phyloP scores from a whole-genome alignment of 2,113 vertebrate species.

The Phoxinus phoxinus region DNA sequence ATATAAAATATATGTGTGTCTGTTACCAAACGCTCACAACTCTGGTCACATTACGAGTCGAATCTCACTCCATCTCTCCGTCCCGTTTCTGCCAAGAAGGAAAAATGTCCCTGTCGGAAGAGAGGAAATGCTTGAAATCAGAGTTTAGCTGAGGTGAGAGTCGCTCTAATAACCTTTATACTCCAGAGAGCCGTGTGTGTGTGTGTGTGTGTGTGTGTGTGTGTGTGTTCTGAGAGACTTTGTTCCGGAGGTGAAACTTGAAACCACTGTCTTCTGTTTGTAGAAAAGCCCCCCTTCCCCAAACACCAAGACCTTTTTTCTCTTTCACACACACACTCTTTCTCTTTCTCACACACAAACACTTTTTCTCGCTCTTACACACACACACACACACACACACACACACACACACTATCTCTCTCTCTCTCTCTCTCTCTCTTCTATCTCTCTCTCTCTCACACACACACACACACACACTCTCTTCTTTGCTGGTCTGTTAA shows the following conservation, averaged over 20 bases:
- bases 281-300: constrained; percentile 47
- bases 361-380: too few relatives aligned
- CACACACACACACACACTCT: too few relatives aligned
- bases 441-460: too few relatives aligned
- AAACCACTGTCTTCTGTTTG: constrained; percentile 54
- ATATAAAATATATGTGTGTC: not conserved
- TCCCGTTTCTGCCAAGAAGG: not conserved
- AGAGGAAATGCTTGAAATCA: constrained; percentile 19
- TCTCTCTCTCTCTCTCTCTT: not conserved
- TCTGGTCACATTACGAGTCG: not conserved
- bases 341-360: too few relatives aligned
- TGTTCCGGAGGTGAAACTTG: constrained; percentile 53
- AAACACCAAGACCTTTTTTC: constrained; percentile 22
- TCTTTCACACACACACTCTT: too few relatives aligned
- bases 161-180: constrained; percentile 1
- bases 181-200: constrained; percentile 21
- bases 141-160: constrained; percentile 13
- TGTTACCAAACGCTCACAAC: not conserved
- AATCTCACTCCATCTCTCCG: not conserved
- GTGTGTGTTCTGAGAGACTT: constrained; percentile 14
- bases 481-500: not conserved
- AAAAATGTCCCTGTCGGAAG: not conserved
- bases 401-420: too few relatives aligned
- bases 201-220: constrained; percentile 1
- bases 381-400: too few relatives aligned